These are phyloP conservation scores for Semicossyphus pulcher DNA, from an alignment of 2,113 vertebrate genomes.

Conservation along the genomic window DNA sequence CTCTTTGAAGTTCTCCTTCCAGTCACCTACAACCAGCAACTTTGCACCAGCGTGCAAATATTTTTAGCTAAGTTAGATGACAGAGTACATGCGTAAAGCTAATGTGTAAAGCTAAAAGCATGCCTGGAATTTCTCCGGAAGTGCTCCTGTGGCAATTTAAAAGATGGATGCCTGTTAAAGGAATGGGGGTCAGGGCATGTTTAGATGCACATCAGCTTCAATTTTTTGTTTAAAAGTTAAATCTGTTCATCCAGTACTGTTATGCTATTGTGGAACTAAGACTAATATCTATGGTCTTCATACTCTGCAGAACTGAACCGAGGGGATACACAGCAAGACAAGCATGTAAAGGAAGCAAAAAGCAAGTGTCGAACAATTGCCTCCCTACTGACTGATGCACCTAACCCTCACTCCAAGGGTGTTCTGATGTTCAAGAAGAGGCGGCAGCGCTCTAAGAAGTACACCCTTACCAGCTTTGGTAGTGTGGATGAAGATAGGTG, in stretches of 20 bases:
- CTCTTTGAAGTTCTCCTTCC: slow-evolving; percentile 54
- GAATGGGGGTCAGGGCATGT: slow-evolving; percentile 32
- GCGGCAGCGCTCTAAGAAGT: slow-evolving; percentile 97
- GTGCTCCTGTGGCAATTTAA: slow-evolving; percentile 44
- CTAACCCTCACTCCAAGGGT: slow-evolving; percentile 97
- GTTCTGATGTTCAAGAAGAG: slow-evolving; percentile 99
- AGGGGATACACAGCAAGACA: slow-evolving; percentile 92
- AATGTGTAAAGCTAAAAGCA: slow-evolving; percentile 64
- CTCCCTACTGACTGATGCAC: slow-evolving; percentile 94
- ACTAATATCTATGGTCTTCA: slow-evolving; percentile 58
- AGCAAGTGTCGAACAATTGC: slow-evolving; percentile 97
- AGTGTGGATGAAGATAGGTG: slow-evolving; percentile 91
- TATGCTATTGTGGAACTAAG: slow-evolving; percentile 13
- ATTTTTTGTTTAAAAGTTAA: slow-evolving; percentile 44
- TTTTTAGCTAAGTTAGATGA: slow-evolving; percentile 45
- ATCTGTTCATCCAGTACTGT: neutral
- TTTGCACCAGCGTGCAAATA: slow-evolving; percentile 56
- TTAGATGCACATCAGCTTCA: slow-evolving; percentile 47
- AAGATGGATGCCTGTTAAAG: slow-evolving; percentile 42
- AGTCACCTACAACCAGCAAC: slow-evolving; percentile 42
- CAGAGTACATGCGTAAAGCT: slow-evolving; percentile 43
- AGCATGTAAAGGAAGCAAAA: slow-evolving; percentile 95
- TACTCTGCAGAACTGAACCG: slow-evolving; percentile 90
- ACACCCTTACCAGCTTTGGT: slow-evolving; percentile 98
- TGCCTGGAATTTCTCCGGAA: slow-evolving; percentile 60